Evolutionary conservation across 2,113 vertebrate species (phyloP).

Genomic region (Nyctibius bracteatus): DNA sequence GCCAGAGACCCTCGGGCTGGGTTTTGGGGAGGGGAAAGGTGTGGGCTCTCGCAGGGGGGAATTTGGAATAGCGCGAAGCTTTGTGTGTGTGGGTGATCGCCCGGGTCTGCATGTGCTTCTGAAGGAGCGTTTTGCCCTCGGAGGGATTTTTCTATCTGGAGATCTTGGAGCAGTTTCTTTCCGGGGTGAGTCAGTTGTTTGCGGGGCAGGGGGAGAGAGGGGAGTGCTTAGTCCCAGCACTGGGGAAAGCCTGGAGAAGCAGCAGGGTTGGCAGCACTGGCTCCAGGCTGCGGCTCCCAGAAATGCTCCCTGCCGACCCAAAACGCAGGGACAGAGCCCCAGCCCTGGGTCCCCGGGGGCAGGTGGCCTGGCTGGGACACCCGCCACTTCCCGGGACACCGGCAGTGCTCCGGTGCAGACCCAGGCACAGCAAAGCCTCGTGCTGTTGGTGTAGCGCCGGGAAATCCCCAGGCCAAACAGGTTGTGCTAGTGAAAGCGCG

Average conservation of each 20-base stretch:
- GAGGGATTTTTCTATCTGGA: not conserved
- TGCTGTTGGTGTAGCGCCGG: not conserved
- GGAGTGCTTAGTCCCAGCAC: not conserved
- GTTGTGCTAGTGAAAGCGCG: not conserved
- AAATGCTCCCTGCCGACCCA: not conserved
- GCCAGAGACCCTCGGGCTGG: not conserved
- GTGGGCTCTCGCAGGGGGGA: not conserved
- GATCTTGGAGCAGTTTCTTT: constrained; percentile 10
- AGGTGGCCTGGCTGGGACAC: not conserved
- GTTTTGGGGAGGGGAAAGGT: constrained; percentile 2
- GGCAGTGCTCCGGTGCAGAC: fast-evolving
- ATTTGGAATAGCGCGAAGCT: not conserved
- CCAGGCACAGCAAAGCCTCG: not conserved
- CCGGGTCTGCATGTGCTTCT: not conserved
- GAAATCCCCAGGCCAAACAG: constrained; percentile 7
- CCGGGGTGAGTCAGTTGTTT: constrained; percentile 26
- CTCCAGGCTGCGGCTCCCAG: not conserved
- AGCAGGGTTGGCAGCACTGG: not conserved
- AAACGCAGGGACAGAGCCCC: not conserved
- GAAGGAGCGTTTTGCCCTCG: not conserved
- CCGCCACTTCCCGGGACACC: fast-evolving
- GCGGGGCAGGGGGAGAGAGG: not conserved
- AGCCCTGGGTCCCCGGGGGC: not conserved
- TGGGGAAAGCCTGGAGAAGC: not conserved
- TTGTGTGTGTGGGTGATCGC: not conserved